These are phyloP conservation scores for Gallinago nigripennis DNA, from an alignment of 2,797 vertebrate genomes.

Conservation along the genomic window DNA sequence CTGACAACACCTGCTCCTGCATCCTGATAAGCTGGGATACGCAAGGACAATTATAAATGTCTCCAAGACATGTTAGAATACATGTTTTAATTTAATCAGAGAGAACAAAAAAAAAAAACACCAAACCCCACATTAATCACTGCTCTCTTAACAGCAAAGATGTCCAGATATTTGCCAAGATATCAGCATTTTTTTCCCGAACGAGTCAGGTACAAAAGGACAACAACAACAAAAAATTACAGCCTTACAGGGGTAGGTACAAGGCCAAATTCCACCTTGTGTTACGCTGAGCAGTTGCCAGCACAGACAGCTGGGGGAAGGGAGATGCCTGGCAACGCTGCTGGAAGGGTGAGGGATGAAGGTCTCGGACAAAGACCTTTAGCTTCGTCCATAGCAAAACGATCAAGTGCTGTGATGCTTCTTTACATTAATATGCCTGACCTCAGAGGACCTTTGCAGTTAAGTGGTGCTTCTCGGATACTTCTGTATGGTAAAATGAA, in stretches of 20 bases:
- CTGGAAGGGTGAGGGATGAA: background rate
- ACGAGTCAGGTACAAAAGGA: slow-evolving; percentile 42
- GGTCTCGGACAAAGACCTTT: background rate
- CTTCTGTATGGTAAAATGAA: background rate
- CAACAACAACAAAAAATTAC: slow-evolving; percentile 29
- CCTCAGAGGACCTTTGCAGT: background rate
- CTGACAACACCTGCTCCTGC: slow-evolving; percentile 53
- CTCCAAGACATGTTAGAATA: slow-evolving; percentile 58
- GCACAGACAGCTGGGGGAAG: background rate
- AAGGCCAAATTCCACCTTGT: slow-evolving; percentile 39
- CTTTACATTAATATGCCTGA: background rate
- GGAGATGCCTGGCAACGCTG: background rate
- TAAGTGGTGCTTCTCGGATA: background rate
- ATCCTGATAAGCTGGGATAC: slow-evolving; percentile 54
- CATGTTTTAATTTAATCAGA: slow-evolving; percentile 65
- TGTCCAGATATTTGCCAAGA: slow-evolving; percentile 64
- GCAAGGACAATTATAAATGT: slow-evolving; percentile 65
- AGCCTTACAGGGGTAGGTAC: slow-evolving; percentile 26
- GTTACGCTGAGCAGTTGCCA: slow-evolving; percentile 7
- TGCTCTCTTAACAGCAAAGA: slow-evolving; percentile 54
- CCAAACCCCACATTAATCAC: slow-evolving; percentile 57
- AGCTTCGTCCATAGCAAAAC: background rate
- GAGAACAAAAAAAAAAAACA: slow-evolving; percentile 49
- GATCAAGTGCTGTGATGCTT: background rate
- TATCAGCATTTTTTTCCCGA: background rate